phyloP scores from a whole-genome alignment of 2,113 vertebrate species.

The Podarcis cretensis region DNA sequence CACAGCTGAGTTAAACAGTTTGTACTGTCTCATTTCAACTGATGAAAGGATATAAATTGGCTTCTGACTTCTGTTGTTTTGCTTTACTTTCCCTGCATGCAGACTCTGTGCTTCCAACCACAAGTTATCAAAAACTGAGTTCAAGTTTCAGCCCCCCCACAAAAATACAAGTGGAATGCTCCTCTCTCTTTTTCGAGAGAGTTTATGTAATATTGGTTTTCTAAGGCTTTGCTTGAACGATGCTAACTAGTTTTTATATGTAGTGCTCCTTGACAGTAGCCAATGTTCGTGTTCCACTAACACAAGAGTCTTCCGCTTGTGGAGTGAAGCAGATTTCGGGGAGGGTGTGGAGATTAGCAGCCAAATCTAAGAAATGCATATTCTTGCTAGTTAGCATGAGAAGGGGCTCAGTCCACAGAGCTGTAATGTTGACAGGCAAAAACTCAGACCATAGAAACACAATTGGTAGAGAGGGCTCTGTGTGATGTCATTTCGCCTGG shows the following conservation, averaged over 20 bases:
- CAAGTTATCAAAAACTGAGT: conserved; percentile 36
- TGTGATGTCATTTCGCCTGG: no score
- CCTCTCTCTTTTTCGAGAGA: conserved; percentile 22
- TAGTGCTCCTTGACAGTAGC: not conserved
- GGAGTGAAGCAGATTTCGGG: not conserved
- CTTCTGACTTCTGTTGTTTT: conserved; percentile 39
- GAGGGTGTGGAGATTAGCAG: no score
- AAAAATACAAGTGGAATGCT: conserved; percentile 42
- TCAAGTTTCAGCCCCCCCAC: conserved; percentile 1
- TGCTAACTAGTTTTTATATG: not conserved
- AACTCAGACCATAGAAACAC: no score
- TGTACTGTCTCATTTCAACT: conserved; percentile 28
- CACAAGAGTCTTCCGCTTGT: not conserved
- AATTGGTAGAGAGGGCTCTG: no score
- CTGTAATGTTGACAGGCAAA: no score
- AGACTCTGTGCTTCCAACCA: conserved; percentile 16
- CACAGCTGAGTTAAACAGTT: conserved; percentile 39
- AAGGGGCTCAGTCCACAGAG: no score
- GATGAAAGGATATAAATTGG: conserved; percentile 49
- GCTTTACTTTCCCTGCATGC: conserved; percentile 7
- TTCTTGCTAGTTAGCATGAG: no score
- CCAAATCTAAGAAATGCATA: no score
- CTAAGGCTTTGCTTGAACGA: not conserved
- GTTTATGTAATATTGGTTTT: conserved; percentile 43
- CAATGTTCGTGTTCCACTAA: no score